A percentile compares a stretch with the other conserved stretches of the same genome.
phyloP scores from a whole-genome alignment of 2,797 vertebrate species.

The Trachops cirrhosus region DNA sequence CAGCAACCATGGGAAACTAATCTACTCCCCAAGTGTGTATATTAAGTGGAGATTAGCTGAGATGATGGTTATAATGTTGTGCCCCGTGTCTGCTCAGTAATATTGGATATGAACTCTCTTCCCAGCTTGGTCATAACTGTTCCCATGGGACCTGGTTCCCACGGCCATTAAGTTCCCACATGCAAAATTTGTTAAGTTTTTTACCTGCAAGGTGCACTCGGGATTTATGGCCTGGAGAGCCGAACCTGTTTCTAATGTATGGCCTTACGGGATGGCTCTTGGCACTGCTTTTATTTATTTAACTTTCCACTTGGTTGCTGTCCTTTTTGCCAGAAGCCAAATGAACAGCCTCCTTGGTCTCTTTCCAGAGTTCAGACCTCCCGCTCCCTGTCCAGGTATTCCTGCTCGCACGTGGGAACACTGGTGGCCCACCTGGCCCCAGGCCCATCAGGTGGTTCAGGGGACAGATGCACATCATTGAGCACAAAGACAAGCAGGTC shows the following conservation, averaged over 20 bases:
- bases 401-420: accelerated
- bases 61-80: neutral
- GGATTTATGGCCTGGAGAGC: neutral
- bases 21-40: neutral
- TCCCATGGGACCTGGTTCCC: neutral
- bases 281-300: neutral
- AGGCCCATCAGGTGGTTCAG: neutral
- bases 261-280: neutral
- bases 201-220: neutral
- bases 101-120: neutral
- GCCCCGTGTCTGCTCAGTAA: neutral
- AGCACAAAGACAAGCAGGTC: neutral
- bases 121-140: neutral
- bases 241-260: neutral
- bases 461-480: neutral
- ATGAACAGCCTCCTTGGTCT: neutral
- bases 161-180: neutral
- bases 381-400: neutral
- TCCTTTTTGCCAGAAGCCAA: neutral
- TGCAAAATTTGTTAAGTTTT: neutral
- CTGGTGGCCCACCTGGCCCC: neutral
- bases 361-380: neutral
- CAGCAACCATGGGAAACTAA: neutral
- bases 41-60: neutral
- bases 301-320: neutral